phyloP scores from a whole-genome alignment of 2,113 vertebrate species.

The Bettongia penicillata region DNA sequence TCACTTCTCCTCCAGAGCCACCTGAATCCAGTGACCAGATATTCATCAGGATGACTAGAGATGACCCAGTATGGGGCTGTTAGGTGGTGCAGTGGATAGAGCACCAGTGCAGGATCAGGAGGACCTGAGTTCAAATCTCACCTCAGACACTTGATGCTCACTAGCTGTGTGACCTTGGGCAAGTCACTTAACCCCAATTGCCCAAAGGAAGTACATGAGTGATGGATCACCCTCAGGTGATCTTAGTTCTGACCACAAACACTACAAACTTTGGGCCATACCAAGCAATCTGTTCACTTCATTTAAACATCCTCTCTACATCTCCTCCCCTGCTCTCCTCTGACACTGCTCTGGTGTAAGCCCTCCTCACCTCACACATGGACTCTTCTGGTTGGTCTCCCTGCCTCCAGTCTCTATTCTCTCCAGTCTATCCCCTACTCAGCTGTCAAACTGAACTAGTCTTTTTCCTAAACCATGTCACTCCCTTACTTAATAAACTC shows the following conservation, averaged over 20 bases:
- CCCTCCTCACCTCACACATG: not conserved
- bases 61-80: too few species aligned
- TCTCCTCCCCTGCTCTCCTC: not conserved
- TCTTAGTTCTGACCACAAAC: not conserved
- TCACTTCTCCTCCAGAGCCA: too few species aligned
- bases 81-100: too few species aligned
- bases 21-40: too few species aligned
- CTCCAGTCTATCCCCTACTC: not conserved
- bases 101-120: too few species aligned
- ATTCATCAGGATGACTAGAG: too few species aligned
- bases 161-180: too few species aligned
- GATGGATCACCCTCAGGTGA: not conserved
- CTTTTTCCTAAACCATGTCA: not conserved
- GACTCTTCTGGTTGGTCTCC: not conserved
- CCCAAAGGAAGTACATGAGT: not conserved
- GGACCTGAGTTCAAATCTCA: too few species aligned
- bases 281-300: not conserved
- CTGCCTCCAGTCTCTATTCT: not conserved
- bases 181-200: too few species aligned
- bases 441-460: not conserved
- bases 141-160: too few species aligned
- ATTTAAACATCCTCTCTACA: not conserved
- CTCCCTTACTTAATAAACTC: not conserved
- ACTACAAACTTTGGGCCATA: not conserved
- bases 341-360: not conserved